phyloP scores from a whole-genome alignment of 2,113 vertebrate genomes.

The Scalopus aquaticus region DNA sequence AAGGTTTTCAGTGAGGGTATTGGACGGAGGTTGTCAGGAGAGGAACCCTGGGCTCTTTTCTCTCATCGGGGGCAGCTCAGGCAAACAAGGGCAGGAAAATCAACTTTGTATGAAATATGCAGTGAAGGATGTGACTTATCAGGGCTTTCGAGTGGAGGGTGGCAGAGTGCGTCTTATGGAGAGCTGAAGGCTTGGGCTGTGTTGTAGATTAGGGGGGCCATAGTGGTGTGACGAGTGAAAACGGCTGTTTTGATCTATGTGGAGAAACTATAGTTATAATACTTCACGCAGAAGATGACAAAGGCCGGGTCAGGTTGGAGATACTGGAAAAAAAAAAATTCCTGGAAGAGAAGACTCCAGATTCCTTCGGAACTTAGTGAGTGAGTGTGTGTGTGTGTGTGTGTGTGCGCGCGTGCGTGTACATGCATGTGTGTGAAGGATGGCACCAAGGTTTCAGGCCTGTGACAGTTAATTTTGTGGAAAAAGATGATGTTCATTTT shows the following conservation, averaged over 20 bases:
- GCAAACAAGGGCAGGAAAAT: not conserved
- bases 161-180: not conserved
- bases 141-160: too few relatives aligned
- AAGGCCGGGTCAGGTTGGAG: too few relatives aligned
- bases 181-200: rapidly evolving
- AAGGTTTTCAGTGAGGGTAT: not conserved
- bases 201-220: not conserved
- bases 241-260: not conserved
- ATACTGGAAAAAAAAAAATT: not conserved
- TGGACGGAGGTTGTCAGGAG: not conserved
- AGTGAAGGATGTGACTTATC: not conserved
- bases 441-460: not conserved
- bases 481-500: not conserved
- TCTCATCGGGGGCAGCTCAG: not conserved
- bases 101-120: not conserved
- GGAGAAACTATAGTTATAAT: not conserved
- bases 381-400: not conserved
- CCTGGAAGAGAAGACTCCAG: not conserved
- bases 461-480: not conserved
- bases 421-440: not conserved
- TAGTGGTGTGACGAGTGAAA: not conserved
- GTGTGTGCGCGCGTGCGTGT: too few relatives aligned
- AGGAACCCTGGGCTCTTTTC: not conserved
- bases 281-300: not conserved
- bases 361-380: not conserved